Percentiles rank a stretch among this genome's conserved stretches.
phyloP scores from a whole-genome alignment of 1,140 invertebrate genomes.

The Matsumurasca onukii region DNA sequence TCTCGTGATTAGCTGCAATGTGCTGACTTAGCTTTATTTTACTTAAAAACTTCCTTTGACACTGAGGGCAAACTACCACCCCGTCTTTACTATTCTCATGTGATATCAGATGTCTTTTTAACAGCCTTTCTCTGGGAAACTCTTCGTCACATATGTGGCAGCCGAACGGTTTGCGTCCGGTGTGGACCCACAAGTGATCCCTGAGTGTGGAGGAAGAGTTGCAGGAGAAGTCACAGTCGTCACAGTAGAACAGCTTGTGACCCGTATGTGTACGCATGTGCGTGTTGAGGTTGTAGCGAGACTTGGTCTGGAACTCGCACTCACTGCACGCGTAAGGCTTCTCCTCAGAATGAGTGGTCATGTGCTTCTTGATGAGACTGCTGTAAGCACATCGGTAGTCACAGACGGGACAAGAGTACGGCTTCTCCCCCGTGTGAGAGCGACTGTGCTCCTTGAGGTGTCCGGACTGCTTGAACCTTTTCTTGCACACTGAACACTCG shows the following conservation, averaged over 20 bases:
- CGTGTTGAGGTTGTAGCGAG: not conserved
- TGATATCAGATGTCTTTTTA: not conserved
- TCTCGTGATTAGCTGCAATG: too few species aligned
- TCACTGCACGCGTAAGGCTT: slow-evolving; percentile 5
- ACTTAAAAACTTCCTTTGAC: too few species aligned
- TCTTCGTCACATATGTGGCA: not conserved
- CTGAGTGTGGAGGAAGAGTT: not conserved
- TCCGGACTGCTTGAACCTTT: slow-evolving; percentile 20
- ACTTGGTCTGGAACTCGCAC: not conserved
- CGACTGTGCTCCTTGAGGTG: slow-evolving; percentile 10
- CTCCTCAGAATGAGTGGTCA: not conserved
- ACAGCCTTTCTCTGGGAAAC: not conserved
- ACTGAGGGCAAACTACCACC: too few species aligned
- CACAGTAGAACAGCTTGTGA: slow-evolving; percentile 19
- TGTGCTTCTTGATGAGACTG: slow-evolving; percentile 1
- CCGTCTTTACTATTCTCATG: too few species aligned
- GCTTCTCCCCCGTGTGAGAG: slow-evolving; percentile 16
- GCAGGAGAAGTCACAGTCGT: not conserved
- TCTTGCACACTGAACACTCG: slow-evolving; percentile 50
- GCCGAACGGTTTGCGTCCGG: not conserved
- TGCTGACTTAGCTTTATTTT: too few species aligned
- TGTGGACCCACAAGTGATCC: not conserved
- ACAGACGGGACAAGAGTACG: not conserved
- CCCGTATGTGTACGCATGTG: slow-evolving; percentile 29
- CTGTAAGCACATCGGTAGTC: not conserved